Evolutionary conservation across 2,113 vertebrate species (phyloP).

Genomic region (Merops nubicus): DNA sequence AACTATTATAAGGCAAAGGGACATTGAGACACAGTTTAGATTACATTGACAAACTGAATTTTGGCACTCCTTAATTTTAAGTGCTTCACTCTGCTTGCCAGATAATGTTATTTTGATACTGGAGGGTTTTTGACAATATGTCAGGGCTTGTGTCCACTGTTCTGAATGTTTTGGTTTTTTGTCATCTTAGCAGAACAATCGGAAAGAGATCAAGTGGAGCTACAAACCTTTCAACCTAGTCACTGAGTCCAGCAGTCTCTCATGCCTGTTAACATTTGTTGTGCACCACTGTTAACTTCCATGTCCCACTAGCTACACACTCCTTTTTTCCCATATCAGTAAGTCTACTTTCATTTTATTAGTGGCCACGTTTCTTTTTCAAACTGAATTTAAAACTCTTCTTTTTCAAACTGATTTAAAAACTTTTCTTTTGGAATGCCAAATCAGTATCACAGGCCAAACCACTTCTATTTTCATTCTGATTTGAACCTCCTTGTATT

Average conservation of each 20-base stretch:
- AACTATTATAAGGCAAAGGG: not conserved
- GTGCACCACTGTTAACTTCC: not conserved
- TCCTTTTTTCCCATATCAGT: not conserved
- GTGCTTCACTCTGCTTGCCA: not conserved
- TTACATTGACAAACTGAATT: not conserved
- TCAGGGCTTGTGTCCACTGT: not conserved
- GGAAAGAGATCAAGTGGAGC: not conserved
- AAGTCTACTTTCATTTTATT: not conserved
- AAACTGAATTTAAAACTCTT: not conserved
- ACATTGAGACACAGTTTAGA: not conserved
- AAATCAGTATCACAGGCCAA: not conserved
- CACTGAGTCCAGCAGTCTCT: not conserved
- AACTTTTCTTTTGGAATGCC: not conserved
- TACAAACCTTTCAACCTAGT: not conserved
- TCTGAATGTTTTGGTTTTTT: not conserved
- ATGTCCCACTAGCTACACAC: not conserved
- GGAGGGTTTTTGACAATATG: not conserved
- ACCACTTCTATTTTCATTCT: not conserved
- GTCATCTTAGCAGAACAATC: not conserved
- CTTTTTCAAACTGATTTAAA: not conserved
- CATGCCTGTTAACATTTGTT: not conserved
- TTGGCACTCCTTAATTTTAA: not conserved
- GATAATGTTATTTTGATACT: not conserved
- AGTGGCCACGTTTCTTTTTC: not conserved
- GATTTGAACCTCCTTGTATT: not conserved